Percentiles rank a stretch among this genome's conserved stretches.
Evolutionary conservation across 2,113 vertebrate species (phyloP).

Genomic region (Sturnira hondurensis): DNA sequence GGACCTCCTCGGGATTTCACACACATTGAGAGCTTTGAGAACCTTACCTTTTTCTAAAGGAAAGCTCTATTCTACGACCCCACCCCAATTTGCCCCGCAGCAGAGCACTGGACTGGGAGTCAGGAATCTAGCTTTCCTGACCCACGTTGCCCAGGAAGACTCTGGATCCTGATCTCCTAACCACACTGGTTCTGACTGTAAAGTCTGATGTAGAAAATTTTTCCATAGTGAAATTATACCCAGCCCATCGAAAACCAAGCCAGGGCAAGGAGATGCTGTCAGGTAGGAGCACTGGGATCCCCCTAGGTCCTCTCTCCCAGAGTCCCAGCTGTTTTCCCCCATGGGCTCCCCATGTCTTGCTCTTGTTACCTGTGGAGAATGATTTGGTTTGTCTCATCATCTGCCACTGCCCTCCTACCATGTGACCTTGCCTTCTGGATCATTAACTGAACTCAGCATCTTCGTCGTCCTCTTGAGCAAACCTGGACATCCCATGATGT

Average conservation of each 20-base stretch:
- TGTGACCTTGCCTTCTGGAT: not conserved
- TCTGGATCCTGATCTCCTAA: not conserved
- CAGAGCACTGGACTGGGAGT: not conserved
- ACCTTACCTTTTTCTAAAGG: not conserved
- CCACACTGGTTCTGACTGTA: not conserved
- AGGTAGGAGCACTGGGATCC: not conserved
- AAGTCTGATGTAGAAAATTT: not conserved
- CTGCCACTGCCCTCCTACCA: not conserved
- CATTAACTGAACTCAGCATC: not conserved
- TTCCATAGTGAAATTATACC: not conserved
- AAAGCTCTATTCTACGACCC: not conserved
- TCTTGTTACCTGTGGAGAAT: not conserved
- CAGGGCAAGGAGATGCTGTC: not conserved
- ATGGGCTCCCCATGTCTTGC: not conserved
- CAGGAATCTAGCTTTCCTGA: not conserved
- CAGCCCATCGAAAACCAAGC: not conserved
- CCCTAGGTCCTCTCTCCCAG: not conserved
- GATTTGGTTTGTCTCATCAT: not conserved
- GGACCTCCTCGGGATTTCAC: not conserved
- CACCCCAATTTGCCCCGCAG: fast-evolving
- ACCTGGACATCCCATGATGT: not conserved
- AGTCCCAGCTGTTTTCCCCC: no score
- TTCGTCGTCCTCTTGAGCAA: not conserved
- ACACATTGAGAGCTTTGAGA: not conserved
- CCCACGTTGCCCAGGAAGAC: not conserved